These are phyloP conservation scores for Busseola fusca DNA, from an alignment of 2,888 invertebrate genomes.

Conservation along the genomic window DNA sequence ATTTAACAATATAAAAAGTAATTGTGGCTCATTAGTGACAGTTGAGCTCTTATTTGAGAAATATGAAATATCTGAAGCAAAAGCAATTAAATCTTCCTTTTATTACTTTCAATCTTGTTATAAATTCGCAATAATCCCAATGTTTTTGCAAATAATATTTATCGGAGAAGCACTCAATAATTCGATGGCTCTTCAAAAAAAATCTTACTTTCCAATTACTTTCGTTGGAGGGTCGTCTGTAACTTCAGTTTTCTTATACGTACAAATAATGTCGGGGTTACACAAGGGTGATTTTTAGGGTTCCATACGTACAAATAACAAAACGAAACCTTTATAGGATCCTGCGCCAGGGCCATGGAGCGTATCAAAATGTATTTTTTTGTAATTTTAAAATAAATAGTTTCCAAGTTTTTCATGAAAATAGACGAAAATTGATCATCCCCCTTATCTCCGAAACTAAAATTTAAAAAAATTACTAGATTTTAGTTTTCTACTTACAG, in stretches of 20 bases:
- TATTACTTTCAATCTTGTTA: background rate
- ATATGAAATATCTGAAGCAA: background rate
- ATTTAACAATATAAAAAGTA: too few species aligned
- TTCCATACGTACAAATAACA: too few species aligned
- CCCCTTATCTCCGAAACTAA: too few species aligned
- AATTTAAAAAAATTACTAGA: too few species aligned
- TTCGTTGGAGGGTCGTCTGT: slow-evolving; percentile 12
- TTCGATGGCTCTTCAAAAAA: slow-evolving; percentile 13
- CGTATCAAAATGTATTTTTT: too few species aligned
- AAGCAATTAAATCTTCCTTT: background rate
- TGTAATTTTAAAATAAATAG: too few species aligned
- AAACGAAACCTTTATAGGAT: too few species aligned
- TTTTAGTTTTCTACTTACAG: too few species aligned
- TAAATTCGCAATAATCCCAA: slow-evolving; percentile 1
- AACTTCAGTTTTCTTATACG: slow-evolving; percentile 10
- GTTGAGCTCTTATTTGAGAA: background rate
- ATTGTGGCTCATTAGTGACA: too few species aligned
- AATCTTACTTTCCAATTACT: slow-evolving; percentile 32
- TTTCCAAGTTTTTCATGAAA: too few species aligned
- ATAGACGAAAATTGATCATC: too few species aligned
- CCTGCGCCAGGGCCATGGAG: too few species aligned
- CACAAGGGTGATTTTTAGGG: background rate
- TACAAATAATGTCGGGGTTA: background rate
- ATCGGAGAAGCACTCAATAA: slow-evolving; percentile 6
- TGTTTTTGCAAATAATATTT: slow-evolving; percentile 9